phyloP scores from a whole-genome alignment of 1,140 invertebrate species.

The Calycopis cecrops region DNA sequence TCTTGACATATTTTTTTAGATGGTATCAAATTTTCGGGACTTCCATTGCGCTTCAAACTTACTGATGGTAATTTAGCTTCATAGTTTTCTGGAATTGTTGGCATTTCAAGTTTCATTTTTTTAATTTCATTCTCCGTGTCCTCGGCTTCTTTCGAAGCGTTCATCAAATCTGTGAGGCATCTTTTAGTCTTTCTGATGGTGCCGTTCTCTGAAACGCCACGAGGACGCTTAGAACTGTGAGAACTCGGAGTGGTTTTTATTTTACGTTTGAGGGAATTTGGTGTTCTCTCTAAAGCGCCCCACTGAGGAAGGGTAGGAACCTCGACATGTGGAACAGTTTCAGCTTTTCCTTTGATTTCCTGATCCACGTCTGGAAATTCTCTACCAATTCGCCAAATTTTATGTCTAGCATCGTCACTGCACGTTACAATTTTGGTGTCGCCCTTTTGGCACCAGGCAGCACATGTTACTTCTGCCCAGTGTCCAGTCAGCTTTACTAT shows the following conservation, averaged over 20 bases:
- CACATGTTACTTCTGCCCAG: slow-evolving; percentile 88
- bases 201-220: slow-evolving; percentile 13
- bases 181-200: slow-evolving; percentile 41
- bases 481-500: slow-evolving; percentile 84
- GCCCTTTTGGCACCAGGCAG: slow-evolving; percentile 82
- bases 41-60: slow-evolving; percentile 31
- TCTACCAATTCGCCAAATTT: slow-evolving; percentile 82
- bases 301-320: slow-evolving; percentile 40
- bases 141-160: slow-evolving; percentile 35
- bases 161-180: slow-evolving; percentile 51
- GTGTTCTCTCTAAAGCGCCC: slow-evolving; percentile 67
- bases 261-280: slow-evolving; percentile 65
- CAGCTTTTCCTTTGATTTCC: slow-evolving; percentile 74
- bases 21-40: slow-evolving; percentile 13
- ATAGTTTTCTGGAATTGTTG: slow-evolving; percentile 20
- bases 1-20: slow-evolving; percentile 23
- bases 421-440: slow-evolving; percentile 83
- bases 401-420: slow-evolving; percentile 86
- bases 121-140: slow-evolving; percentile 34
- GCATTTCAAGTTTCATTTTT: slow-evolving; percentile 32
- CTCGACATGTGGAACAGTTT: slow-evolving; percentile 51
- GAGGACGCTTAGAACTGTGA: slow-evolving; percentile 30
- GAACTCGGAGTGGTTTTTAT: slow-evolving; percentile 33
- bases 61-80: slow-evolving; percentile 33
- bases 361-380: slow-evolving; percentile 68